These are phyloP conservation scores for Metaphire vulgaris DNA, from an alignment of 1,140 invertebrate genomes.

Conservation along the genomic window DNA sequence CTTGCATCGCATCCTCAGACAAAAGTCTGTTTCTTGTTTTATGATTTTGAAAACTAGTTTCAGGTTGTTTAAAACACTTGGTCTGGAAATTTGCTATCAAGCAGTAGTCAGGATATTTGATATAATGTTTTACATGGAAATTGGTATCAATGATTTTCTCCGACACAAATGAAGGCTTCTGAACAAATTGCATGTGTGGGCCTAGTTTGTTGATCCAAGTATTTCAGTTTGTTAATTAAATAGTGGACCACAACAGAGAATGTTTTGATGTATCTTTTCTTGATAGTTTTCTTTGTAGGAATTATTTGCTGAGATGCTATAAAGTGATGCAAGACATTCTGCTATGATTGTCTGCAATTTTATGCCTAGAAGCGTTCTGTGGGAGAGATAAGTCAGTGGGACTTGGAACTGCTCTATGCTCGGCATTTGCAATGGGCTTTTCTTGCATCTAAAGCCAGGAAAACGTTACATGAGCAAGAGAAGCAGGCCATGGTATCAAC, in stretches of 20 bases:
- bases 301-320: neutral
- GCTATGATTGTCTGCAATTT: neutral
- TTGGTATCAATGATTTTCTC: neutral
- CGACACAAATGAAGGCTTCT: neutral
- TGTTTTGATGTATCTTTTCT: neutral
- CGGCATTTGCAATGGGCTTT: neutral
- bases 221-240: too few species aligned
- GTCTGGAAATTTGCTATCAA: neutral
- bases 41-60: too few species aligned
- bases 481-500: neutral
- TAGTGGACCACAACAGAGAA: too few species aligned
- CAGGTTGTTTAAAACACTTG: neutral
- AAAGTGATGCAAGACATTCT: neutral
- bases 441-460: neutral
- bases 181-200: neutral
- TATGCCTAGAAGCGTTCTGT: neutral
- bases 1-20: neutral
- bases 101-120: neutral
- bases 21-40: neutral
- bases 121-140: neutral
- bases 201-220: too few species aligned
- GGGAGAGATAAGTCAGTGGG: neutral
- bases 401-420: neutral
- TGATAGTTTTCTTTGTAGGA: neutral
- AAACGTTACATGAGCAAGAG: neutral